A percentile compares a stretch with the other conserved stretches of the same genome.
Conservation (phyloP, 2,113 vertebrate species). For the Brevimyrus niger region DNA sequence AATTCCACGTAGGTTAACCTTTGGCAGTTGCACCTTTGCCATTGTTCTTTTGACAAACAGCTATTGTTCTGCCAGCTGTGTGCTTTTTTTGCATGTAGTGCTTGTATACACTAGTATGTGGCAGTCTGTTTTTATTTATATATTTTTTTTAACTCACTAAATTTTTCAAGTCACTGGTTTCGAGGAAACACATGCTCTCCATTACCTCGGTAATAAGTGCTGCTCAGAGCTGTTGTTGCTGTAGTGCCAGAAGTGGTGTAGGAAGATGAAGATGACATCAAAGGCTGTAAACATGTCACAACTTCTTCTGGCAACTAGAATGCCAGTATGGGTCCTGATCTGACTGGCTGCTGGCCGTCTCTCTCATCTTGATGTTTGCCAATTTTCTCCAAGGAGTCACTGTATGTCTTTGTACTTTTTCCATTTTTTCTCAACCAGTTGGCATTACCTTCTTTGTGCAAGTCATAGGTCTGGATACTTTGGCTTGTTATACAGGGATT, state of each 20-base stretch:
- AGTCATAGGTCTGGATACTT: neutral
- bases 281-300: neutral
- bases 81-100: neutral
- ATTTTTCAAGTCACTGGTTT: neutral
- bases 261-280: neutral
- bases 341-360: neutral
- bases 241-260: neutral
- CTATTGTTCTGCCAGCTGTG: neutral
- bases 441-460: neutral
- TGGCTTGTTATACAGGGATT: neutral
- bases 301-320: neutral
- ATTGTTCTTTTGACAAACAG: neutral
- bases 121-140: neutral
- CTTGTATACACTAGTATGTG: neutral
- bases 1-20: neutral
- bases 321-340: neutral
- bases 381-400: constrained; percentile 3
- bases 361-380: neutral
- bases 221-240: neutral
- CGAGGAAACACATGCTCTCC: constrained; percentile 7
- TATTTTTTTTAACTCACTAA: neutral
- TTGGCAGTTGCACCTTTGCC: neutral
- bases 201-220: neutral
- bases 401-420: neutral
- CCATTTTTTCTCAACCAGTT: neutral